Base-by-base conservation (phyloP, 2,888 invertebrate genomes). In the Microplitis deprimator region DNA sequence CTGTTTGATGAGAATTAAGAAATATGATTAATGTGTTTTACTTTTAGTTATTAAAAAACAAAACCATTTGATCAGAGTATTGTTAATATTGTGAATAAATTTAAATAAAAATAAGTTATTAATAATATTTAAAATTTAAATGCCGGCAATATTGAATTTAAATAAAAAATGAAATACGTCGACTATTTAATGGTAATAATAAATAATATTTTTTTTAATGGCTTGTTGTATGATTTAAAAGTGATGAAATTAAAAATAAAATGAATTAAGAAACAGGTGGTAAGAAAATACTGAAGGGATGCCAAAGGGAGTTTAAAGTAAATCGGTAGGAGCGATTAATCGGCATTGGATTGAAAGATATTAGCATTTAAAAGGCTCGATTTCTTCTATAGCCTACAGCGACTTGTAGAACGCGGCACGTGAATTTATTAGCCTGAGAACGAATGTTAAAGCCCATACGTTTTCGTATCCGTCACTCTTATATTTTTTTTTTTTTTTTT, bases 291-390 rank as follows among this genome's bases (percentile, higher is more conserved):
- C 50, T 50, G 13, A 50, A 50, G 50, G 50, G 13, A 62, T 77
- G 78, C 79, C 77, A 72, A 77, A 65, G 76, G 76, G 79, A 72
- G 17, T 77, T 77, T 67, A 50, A 68, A 77, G 75, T 77, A 79
- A 80, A 79, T 77, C 78, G 75, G 77, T 78, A 68, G 70, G 39
- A 70, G 64, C 78, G 79, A 81, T 84, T 81, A 83, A 84, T 84
- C 82, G 82, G 74, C 79, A 83, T 78, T 79, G 82, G 64, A 81
- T 81, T 75, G 75, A 68, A 73, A 68, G 68, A 76, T 68, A 85
- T 83, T 84, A 83, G 81, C 82, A 84, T 83, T 84, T 82, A 84
- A 83, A 85, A 81, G 81, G 80, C 79, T 79, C 77, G 79, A 78
- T 78, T 79, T 78, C 81, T 82, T 83, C 79, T 80, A 81, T 70